Evolutionary conservation across 2,113 vertebrate genomes (phyloP).

Genomic region (Garra rufa): DNA sequence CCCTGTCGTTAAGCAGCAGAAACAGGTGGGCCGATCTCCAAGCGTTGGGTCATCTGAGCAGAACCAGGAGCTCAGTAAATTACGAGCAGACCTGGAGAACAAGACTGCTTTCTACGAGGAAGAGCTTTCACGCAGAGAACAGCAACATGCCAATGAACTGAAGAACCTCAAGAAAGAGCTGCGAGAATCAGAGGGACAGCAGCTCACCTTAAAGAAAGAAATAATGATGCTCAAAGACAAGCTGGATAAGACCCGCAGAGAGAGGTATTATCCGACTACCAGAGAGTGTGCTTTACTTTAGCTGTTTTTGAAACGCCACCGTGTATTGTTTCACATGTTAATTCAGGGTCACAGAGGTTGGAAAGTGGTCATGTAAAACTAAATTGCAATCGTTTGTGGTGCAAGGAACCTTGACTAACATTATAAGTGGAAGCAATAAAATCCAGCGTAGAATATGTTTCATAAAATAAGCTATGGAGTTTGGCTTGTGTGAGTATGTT

Average conservation of each 20-base stretch:
- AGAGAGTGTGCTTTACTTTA: background rate
- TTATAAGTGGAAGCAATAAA: background rate
- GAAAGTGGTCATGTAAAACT: background rate
- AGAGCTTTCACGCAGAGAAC: slow-evolving; percentile 88
- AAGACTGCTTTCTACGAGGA: slow-evolving; percentile 90
- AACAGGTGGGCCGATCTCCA: slow-evolving; percentile 86
- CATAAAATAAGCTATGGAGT: background rate
- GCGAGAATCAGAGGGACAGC: slow-evolving; percentile 91
- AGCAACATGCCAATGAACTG: slow-evolving; percentile 86
- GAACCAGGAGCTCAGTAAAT: slow-evolving; percentile 89
- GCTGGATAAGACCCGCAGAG: slow-evolving; percentile 92
- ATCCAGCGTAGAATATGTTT: background rate
- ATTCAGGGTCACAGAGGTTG: background rate
- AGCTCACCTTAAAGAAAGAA: slow-evolving; percentile 93
- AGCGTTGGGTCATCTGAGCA: slow-evolving; percentile 84
- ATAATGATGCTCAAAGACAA: slow-evolving; percentile 97
- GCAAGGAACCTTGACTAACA: background rate
- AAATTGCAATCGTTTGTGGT: background rate
- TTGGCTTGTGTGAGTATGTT: background rate
- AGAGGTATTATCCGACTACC: slow-evolving; percentile 78
- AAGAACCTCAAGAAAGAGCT: slow-evolving; percentile 93
- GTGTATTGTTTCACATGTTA: background rate
- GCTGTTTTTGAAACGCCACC: background rate
- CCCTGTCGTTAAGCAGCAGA: slow-evolving; percentile 77
- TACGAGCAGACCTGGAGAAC: slow-evolving; percentile 93